Percentiles rank a stretch among this genome's conserved stretches.
Conservation (phyloP, 2,888 invertebrate species). For the Andrena haemorrhoa region DNA sequence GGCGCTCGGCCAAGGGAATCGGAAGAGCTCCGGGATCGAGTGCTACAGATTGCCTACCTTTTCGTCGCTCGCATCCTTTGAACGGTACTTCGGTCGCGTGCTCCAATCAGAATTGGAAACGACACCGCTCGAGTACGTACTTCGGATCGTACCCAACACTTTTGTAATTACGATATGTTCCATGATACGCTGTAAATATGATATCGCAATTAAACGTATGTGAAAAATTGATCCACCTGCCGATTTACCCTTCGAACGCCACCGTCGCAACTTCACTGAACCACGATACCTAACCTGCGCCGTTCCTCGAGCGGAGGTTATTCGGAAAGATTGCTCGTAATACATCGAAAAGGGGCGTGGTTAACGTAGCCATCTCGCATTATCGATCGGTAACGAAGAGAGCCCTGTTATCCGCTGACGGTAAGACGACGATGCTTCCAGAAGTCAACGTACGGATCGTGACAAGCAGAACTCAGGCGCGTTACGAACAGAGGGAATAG, state of each 20-base stretch:
- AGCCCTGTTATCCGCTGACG: constrained; percentile 1
- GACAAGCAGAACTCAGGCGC: constrained; percentile 27
- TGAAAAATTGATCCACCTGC: constrained; percentile 41
- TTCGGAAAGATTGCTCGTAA: neutral
- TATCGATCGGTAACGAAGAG: neutral
- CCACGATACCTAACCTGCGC: neutral
- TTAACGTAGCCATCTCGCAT: too few species aligned
- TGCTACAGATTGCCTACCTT: too few species aligned
- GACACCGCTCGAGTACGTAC: neutral
- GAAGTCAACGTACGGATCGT: constrained; percentile 35
- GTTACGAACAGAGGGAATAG: constrained; percentile 61
- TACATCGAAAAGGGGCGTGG: neutral
- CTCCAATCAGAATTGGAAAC: constrained; percentile 1
- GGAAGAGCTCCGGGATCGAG: too few species aligned
- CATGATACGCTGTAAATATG: constrained; percentile 76
- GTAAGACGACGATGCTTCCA: neutral
- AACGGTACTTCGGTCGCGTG: neutral
- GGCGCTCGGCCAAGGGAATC: neutral
- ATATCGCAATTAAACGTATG: constrained; percentile 74
- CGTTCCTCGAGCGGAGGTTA: too few species aligned
- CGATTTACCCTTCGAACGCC: neutral
- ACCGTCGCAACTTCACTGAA: neutral
- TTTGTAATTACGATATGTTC: constrained; percentile 73
- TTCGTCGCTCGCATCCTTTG: too few species aligned
- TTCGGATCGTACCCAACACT: constrained; percentile 56